phyloP scores from a whole-genome alignment of 2,888 invertebrate species.

The Panopea generosa region DNA sequence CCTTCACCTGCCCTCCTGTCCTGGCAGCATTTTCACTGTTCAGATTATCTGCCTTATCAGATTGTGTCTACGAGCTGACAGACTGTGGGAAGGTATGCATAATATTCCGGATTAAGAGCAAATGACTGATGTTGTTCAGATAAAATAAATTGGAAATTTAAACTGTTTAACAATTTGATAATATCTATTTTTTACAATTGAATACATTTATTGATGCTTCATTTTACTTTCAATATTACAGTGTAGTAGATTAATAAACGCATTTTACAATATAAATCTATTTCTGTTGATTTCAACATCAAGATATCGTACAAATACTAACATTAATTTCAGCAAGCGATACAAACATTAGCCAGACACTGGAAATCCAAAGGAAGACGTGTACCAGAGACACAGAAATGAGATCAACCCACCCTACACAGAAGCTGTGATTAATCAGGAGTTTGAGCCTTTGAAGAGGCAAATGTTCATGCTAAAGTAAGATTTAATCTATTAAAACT shows the following conservation, averaged over 20 bases:
- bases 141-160: not conserved
- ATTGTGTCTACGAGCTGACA: not conserved
- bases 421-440: conserved; percentile 10
- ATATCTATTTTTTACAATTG: too few relatives aligned
- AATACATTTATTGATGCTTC: too few relatives aligned
- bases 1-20: not conserved
- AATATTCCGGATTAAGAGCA: not conserved
- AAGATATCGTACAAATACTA: too few relatives aligned
- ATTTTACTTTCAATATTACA: too few relatives aligned
- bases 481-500: too few relatives aligned
- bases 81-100: not conserved
- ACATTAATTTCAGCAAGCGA: not conserved
- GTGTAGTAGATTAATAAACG: not conserved
- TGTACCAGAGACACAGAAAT: conserved; percentile 9
- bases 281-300: too few relatives aligned
- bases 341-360: conserved; percentile 13
- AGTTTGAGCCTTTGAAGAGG: conserved; percentile 14
- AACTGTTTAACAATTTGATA: too few relatives aligned
- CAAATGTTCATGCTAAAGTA: conserved; percentile 22
- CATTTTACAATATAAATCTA: not conserved
- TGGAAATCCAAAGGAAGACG: conserved; percentile 6
- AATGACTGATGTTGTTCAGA: not conserved
- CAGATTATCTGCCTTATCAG: not conserved
- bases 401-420: conserved; percentile 5
- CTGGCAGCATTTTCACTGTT: not conserved